Percentiles rank a stretch among this genome's conserved stretches.
phyloP scores from a whole-genome alignment of 1,140 invertebrate genomes.

The Drosophila fuyamai region DNA sequence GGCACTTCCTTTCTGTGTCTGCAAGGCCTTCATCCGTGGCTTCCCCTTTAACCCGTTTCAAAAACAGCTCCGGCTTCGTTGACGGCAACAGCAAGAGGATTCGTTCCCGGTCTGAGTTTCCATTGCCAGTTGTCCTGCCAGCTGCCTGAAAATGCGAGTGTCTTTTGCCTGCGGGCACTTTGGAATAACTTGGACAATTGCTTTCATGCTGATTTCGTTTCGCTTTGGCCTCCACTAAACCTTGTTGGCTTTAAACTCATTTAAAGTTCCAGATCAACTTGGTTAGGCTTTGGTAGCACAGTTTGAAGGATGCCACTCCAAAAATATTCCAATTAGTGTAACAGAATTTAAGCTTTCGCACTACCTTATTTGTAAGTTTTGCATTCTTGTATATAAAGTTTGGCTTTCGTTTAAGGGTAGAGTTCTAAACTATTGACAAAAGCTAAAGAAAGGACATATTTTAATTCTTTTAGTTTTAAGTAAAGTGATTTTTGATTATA shows the following conservation, averaged over 20 bases:
- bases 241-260: conserved; percentile 32
- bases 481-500: too few species aligned
- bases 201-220: conserved; percentile 74
- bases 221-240: conserved; percentile 15
- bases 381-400: conserved; percentile 6
- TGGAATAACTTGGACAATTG: conserved; percentile 70
- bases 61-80: conserved; percentile 44
- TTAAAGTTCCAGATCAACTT: conserved; percentile 56
- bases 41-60: conserved; percentile 50
- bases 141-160: conserved; percentile 14
- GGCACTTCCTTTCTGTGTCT: conserved; percentile 18
- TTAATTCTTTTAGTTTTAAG: not conserved
- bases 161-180: conserved; percentile 49
- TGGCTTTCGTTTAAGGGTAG: too few species aligned
- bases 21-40: conserved; percentile 18
- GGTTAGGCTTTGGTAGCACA: conserved; percentile 50
- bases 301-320: conserved; percentile 36
- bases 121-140: conserved; percentile 15
- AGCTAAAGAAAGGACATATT: not conserved
- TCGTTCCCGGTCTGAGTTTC: conserved; percentile 8
- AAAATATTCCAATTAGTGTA: conserved; percentile 69
- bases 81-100: conserved; percentile 38
- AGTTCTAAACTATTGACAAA: too few species aligned
- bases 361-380: conserved; percentile 30
- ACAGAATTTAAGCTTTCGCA: conserved; percentile 19